Conservation (phyloP, 2,888 invertebrate species). For the Halictus quadricinctus region DNA sequence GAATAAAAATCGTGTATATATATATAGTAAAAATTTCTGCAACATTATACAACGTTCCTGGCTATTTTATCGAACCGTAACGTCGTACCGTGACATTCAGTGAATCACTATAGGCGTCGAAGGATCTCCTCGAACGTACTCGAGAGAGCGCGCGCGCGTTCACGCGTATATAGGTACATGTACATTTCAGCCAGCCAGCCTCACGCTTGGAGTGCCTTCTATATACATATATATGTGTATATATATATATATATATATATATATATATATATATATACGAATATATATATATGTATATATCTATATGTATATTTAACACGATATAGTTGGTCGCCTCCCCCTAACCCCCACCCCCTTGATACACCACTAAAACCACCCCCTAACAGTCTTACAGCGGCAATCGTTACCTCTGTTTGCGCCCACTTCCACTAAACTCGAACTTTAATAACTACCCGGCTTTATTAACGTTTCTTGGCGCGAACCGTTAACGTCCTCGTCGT, state of each 20-base stretch:
- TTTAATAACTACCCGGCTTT: constrained; percentile 29
- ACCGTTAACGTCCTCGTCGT: constrained; percentile 36
- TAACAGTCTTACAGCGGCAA: constrained; percentile 69
- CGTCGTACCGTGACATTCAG: neutral
- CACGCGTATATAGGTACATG: constrained; percentile 61
- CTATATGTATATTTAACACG: constrained; percentile 63
- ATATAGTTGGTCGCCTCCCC: constrained; percentile 58
- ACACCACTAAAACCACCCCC: constrained; percentile 76
- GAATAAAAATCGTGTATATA: neutral
- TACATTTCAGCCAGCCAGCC: constrained; percentile 78
- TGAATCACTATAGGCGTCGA: neutral
- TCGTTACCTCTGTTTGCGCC: constrained; percentile 52
- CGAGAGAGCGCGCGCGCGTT: constrained; percentile 55
- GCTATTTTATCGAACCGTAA: neutral
- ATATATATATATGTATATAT: constrained; percentile 32
- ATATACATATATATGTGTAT: constrained; percentile 42
- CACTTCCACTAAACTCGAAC: constrained; percentile 39
- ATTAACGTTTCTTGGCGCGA: constrained; percentile 42
- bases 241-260: constrained; percentile 52
- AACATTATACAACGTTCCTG: neutral
- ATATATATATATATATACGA: constrained; percentile 45
- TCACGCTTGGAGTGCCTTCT: constrained; percentile 80
- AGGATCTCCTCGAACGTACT: neutral
- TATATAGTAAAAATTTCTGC: neutral
- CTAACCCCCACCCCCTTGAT: constrained; percentile 23